Evolutionary conservation across 2,113 vertebrate genomes (phyloP).

Genomic region (Gnathonemus echidnorhynchus): DNA sequence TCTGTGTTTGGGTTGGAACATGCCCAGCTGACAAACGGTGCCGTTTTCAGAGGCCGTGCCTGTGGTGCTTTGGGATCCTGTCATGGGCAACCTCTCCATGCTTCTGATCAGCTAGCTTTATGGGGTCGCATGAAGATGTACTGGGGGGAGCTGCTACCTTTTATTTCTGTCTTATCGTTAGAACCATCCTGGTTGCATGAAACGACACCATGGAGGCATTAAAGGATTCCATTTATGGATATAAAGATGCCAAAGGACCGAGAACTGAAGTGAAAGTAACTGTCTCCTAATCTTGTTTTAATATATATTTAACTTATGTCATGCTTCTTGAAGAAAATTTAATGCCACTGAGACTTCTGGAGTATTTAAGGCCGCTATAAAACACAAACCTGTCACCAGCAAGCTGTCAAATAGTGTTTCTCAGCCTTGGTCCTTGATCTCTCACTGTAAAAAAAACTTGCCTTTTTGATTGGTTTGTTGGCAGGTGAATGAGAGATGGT

Average conservation of each 20-base stretch:
- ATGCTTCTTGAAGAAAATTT: conserved; percentile 50
- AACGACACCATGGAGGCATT: not conserved
- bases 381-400: conserved; percentile 52
- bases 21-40: not conserved
- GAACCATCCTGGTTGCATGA: not conserved
- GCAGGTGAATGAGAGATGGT: conserved; percentile 34
- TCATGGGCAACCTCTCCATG: not conserved
- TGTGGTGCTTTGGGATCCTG: not conserved
- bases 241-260: conserved; percentile 19
- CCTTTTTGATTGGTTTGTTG: conserved; percentile 31
- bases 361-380: conserved; percentile 58
- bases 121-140: not conserved
- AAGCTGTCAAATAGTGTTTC: conserved; percentile 44
- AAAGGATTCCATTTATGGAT: not conserved
- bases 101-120: not conserved
- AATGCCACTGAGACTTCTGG: conserved; percentile 48
- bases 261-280: conserved; percentile 27
- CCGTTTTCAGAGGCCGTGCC: not conserved
- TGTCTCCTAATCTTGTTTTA: conserved; percentile 51
- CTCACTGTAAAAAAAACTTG: conserved; percentile 34
- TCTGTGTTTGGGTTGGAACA: not conserved
- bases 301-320: conserved; percentile 45
- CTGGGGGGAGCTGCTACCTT: not conserved
- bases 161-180: not conserved
- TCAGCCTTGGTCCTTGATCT: conserved; percentile 46